Evolutionary conservation across 1,140 invertebrate genomes (phyloP).

Genomic region (Vanessa atalanta): DNA sequence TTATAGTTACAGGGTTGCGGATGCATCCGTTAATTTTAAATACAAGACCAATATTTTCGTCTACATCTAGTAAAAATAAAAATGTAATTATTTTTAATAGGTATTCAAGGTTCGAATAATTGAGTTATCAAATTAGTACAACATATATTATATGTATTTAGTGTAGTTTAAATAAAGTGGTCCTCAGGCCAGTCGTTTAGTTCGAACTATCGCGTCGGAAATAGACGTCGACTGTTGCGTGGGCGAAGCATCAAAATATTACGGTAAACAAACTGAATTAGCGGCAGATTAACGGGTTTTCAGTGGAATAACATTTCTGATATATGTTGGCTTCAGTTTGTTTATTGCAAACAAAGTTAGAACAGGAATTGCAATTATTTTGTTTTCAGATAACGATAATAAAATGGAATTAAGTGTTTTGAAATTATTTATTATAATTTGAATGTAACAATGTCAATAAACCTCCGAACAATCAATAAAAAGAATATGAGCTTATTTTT

Average conservation of each 20-base stretch:
- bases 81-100: neutral
- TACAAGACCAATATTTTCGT: too few relatives aligned
- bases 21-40: too few relatives aligned
- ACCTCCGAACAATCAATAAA: too few relatives aligned
- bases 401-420: neutral
- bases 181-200: conserved; percentile 27
- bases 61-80: too few relatives aligned
- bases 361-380: conserved; percentile 14
- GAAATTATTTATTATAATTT: too few relatives aligned
- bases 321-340: conserved; percentile 37
- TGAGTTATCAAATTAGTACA: neutral
- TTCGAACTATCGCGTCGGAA: conserved; percentile 45
- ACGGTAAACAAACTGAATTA: conserved; percentile 60
- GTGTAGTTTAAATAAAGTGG: conserved; percentile 26
- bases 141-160: neutral
- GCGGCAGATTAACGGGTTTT: conserved; percentile 43
- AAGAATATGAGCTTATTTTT: too few relatives aligned
- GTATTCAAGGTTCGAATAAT: neutral
- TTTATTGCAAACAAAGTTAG: conserved; percentile 33
- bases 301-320: conserved; percentile 35
- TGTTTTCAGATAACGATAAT: conserved; percentile 8
- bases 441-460: too few relatives aligned
- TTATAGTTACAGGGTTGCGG: too few relatives aligned
- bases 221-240: conserved; percentile 59
- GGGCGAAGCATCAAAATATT: conserved; percentile 67